Conservation (phyloP, 2,797 vertebrate genomes). For the Zonotrichia albicollis region DNA sequence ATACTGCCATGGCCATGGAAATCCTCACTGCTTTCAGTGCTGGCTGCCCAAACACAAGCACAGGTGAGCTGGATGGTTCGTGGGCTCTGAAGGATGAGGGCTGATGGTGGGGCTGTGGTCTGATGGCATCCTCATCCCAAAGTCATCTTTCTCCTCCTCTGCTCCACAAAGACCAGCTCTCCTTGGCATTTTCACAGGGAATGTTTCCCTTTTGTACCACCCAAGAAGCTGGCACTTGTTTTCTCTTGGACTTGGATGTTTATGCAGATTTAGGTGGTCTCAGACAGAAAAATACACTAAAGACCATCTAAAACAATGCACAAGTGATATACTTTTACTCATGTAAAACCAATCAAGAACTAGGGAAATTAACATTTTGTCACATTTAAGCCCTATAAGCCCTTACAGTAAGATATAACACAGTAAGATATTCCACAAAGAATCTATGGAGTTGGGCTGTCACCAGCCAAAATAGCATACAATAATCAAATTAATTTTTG, state of each 20-base stretch:
- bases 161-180: not conserved
- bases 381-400: not conserved
- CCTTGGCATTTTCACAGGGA: not conserved
- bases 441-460: not conserved
- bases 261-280: fast-evolving
- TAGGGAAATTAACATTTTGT: not conserved
- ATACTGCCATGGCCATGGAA: not conserved
- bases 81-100: fast-evolving
- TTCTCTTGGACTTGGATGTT: not conserved
- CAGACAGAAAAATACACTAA: not conserved
- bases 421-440: not conserved
- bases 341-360: not conserved
- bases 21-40: not conserved
- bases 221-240: not conserved
- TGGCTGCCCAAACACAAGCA: not conserved
- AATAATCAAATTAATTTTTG: not conserved
- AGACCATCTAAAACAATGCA: not conserved
- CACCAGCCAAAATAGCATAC: not conserved
- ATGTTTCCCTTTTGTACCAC: not conserved
- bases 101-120: not conserved
- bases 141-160: not conserved
- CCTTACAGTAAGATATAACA: not conserved
- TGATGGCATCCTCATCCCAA: not conserved
- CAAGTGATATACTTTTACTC: not conserved
- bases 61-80: not conserved